Evolutionary conservation across 2,888 invertebrate species (phyloP).

Genomic region (Drosophila heteroneura): DNA sequence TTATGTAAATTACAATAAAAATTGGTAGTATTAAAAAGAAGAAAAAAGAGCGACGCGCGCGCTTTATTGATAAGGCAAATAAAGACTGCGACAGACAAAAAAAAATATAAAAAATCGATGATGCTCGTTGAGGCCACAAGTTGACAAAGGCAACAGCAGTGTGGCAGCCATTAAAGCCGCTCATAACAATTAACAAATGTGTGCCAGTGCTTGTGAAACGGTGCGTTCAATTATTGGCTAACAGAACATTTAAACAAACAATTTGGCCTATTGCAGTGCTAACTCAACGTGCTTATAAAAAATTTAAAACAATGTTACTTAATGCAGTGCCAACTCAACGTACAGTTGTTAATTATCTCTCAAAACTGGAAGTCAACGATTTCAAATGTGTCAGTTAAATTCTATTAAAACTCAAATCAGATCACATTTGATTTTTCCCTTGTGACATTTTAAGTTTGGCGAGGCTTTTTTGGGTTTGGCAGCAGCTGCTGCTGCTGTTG

Average conservation of each 20-base stretch:
- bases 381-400: neutral
- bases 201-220: conserved; percentile 1
- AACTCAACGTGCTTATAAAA: neutral
- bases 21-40: conserved; percentile 43
- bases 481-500: conserved; percentile 5
- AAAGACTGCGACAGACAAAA: conserved; percentile 3
- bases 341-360: neutral
- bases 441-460: neutral
- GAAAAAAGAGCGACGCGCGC: conserved; percentile 13
- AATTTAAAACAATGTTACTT: neutral
- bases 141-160: conserved; percentile 23
- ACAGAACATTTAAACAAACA: neutral
- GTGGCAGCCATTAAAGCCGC: conserved; percentile 28
- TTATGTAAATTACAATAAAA: conserved; percentile 74
- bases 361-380: neutral
- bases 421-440: neutral
- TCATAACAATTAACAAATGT: conserved; percentile 31
- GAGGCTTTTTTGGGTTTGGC: conserved; percentile 1
- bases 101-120: conserved; percentile 12
- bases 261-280: neutral
- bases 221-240: neutral
- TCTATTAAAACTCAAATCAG: neutral
- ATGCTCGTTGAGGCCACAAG: conserved; percentile 20
- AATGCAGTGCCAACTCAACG: neutral
- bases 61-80: conserved; percentile 59